phyloP scores from a whole-genome alignment of 2,797 vertebrate species.

The Sitta carolinensis region DNA sequence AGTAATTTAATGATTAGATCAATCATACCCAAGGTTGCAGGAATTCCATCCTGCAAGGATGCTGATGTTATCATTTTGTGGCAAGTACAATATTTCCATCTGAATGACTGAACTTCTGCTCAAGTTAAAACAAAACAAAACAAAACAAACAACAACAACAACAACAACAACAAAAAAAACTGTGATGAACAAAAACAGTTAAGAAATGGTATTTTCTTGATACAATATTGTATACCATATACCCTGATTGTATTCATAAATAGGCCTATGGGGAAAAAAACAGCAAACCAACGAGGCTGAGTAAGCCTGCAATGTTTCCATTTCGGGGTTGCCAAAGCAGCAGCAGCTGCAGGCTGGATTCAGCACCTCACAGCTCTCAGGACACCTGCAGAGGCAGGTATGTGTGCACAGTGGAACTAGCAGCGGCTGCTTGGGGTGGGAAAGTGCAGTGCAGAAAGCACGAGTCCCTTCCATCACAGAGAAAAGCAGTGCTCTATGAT shows the following conservation, averaged over 20 bases:
- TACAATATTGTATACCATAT: background rate
- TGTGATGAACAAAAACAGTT: background rate
- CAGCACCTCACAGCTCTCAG: background rate
- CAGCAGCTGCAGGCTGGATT: background rate
- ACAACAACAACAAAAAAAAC: background rate
- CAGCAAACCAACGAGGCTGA: background rate
- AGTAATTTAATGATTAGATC: background rate
- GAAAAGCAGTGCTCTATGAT: background rate
- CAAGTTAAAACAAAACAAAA: background rate
- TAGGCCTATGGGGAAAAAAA: background rate
- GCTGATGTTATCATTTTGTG: background rate
- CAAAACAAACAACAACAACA: background rate
- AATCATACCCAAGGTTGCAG: background rate
- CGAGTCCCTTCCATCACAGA: accelerated
- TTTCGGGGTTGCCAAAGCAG: background rate
- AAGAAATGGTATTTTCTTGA: background rate
- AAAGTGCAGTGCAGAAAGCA: background rate
- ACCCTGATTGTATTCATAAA: background rate
- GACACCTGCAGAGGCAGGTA: background rate
- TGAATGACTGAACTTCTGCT: background rate
- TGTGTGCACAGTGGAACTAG: accelerated
- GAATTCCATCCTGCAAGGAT: background rate
- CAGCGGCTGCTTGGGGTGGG: accelerated
- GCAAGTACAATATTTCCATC: background rate
- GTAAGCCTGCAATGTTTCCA: background rate